Evolutionary conservation across 2,888 invertebrate genomes (phyloP), one percentile per base, ranked within the genome.

Genomic region (Drosophila fulvimacula): DNA sequence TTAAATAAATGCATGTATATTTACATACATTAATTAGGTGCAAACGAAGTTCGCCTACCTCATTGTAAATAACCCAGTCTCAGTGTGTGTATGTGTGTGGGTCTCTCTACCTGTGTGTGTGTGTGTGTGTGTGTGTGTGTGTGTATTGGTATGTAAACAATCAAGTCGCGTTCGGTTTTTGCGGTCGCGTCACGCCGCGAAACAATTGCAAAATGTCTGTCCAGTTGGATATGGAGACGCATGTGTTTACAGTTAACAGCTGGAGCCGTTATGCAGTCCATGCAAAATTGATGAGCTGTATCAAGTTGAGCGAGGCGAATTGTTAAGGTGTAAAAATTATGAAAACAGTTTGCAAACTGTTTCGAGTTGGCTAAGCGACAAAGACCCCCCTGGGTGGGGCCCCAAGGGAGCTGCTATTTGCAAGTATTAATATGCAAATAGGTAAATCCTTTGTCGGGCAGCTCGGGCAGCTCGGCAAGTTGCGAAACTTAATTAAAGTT

Each of bases 21-120:
- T 57, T 36, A 44, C 56, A 57, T 57, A 24, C 34, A 36, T 44
- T n/a, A 57, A 57, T 44, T 44, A 57, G 21, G 44, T 44, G 34
- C 42, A 34, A 44, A 21, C 42, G 32, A n/a, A 56, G 32, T 51
- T 30, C 42, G 34, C 42, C 56, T 32, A 42, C 42, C 21, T 32
- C 19, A 56, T 56, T 56, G 30, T 56, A 42, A 32, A 42, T 56
- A 42, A n/a, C 2, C 32, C 21, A 11, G 41, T 17, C 13, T 1
- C 9, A 4, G n/a, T 46, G 10, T 27, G 10, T 30, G 17, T 17
- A 11, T 27, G 10, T 30, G 6, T 30, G 11, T 30, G 0, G 27
- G 10, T 30, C 27, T 27, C 5, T 5, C 5, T 30, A 11, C 38
- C 17, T 38, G n/a, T 17, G 13, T 52, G 15, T 38, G 17, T 38